Evolutionary conservation across 2,888 invertebrate species (phyloP).

Genomic region (Euplagia quadripunctaria): DNA sequence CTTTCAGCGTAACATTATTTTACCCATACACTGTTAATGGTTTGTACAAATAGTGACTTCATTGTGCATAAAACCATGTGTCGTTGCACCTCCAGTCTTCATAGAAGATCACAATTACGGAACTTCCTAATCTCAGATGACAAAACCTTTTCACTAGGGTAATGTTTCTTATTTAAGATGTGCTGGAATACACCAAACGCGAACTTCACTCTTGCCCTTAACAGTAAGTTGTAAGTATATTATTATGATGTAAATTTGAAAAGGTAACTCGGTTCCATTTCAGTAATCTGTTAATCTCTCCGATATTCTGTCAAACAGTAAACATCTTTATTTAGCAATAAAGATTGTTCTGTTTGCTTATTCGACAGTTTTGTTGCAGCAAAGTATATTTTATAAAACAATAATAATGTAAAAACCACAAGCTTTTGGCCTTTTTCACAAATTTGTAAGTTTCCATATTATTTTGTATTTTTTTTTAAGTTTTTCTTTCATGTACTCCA

Average conservation of each 20-base stretch:
- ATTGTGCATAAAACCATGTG: constrained; percentile 77
- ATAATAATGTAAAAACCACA: background rate
- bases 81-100: constrained; percentile 75
- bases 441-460: background rate
- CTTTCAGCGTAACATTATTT: constrained; percentile 53
- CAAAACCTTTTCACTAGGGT: constrained; percentile 46
- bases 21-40: constrained; percentile 64
- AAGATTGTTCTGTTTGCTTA: constrained; percentile 38
- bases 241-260: background rate
- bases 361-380: constrained; percentile 34
- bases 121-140: constrained; percentile 75
- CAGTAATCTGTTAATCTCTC: constrained; percentile 9
- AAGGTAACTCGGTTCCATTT: background rate
- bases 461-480: background rate
- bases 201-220: background rate
- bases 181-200: constrained; percentile 29
- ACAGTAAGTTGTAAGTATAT: background rate
- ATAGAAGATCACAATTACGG: constrained; percentile 75
- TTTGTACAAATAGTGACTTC: constrained; percentile 86
- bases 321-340: constrained; percentile 50
- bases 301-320: constrained; percentile 41
- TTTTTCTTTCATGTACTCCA: constrained; percentile 31
- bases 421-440: too few species aligned
- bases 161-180: constrained; percentile 42
- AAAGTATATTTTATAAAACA: background rate